These are phyloP conservation scores for Subanguina moxae DNA, from an alignment of 1,140 invertebrate species.

Conservation along the genomic window DNA sequence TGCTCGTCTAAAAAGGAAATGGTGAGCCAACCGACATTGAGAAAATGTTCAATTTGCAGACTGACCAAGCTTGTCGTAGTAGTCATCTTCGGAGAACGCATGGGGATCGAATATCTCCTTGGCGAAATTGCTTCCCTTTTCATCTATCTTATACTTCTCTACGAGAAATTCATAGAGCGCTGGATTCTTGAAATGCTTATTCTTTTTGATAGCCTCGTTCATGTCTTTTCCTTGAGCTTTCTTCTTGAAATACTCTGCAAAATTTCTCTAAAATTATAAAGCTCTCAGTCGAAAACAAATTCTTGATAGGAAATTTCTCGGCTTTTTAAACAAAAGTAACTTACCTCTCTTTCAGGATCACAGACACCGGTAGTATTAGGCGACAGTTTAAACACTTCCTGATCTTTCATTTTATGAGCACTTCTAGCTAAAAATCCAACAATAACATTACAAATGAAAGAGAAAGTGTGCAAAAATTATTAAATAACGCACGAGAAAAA, in stretches of 20 bases:
- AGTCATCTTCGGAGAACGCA: background rate
- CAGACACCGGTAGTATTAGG: background rate
- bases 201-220: background rate
- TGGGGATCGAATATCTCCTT: background rate
- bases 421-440: too few species aligned
- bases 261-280: too few species aligned
- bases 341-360: constrained; percentile 10
- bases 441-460: too few species aligned
- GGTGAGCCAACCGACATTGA: too few species aligned
- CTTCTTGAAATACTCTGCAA: background rate
- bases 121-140: constrained; percentile 1
- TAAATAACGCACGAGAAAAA: too few species aligned
- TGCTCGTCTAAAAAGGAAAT: too few species aligned
- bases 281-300: too few species aligned
- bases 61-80: background rate
- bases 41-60: background rate
- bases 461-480: too few species aligned
- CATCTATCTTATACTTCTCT: background rate
- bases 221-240: background rate
- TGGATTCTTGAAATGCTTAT: constrained; percentile 5
- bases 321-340: background rate
- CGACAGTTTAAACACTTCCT: background rate
- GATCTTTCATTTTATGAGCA: background rate
- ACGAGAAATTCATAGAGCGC: constrained; percentile 1
- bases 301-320: too few species aligned